These are phyloP conservation scores for Gymnoscelis rufifasciata DNA, from an alignment of 2,888 invertebrate species.

Conservation along the genomic window DNA sequence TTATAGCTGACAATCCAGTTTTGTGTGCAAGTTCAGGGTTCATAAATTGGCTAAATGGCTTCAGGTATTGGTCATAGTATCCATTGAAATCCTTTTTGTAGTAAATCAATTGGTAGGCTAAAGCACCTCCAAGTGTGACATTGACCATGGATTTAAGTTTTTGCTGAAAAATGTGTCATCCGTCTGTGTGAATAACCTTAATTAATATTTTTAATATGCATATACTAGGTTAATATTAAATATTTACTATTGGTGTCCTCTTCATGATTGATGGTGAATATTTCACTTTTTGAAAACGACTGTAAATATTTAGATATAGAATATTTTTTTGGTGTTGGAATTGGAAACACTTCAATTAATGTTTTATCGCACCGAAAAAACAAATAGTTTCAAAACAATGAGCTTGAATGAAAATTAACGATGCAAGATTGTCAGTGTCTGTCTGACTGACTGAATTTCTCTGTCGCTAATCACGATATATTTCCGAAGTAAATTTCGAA, in stretches of 20 bases:
- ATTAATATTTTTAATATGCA: too few relatives aligned
- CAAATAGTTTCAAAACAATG: too few relatives aligned
- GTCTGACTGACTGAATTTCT: too few relatives aligned
- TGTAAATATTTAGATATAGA: neutral
- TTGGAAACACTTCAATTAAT: too few relatives aligned
- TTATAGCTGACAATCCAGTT: conserved; percentile 85
- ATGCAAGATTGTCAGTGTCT: too few relatives aligned
- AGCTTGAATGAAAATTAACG: too few relatives aligned
- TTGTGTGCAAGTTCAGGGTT: conserved; percentile 92
- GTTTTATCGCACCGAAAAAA: too few relatives aligned
- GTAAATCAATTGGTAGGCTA: conserved; percentile 83
- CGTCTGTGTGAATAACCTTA: too few relatives aligned
- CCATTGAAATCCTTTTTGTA: conserved; percentile 87
- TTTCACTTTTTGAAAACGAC: neutral
- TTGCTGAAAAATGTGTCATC: conserved; percentile 78
- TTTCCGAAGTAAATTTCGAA: too few relatives aligned
- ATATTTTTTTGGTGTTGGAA: too few relatives aligned
- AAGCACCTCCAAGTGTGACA: conserved; percentile 82
- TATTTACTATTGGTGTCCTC: conserved; percentile 8
- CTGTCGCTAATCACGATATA: too few relatives aligned
- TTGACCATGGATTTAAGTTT: conserved; percentile 84
- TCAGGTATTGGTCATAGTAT: conserved; percentile 85
- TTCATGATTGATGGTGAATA: conserved; percentile 4
- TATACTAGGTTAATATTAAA: too few relatives aligned
- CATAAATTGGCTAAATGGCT: conserved; percentile 84